A percentile compares a stretch with the other conserved stretches of the same genome.
Conservation (phyloP, 2,888 invertebrate species). For the Dorcus parallelipipedus region DNA sequence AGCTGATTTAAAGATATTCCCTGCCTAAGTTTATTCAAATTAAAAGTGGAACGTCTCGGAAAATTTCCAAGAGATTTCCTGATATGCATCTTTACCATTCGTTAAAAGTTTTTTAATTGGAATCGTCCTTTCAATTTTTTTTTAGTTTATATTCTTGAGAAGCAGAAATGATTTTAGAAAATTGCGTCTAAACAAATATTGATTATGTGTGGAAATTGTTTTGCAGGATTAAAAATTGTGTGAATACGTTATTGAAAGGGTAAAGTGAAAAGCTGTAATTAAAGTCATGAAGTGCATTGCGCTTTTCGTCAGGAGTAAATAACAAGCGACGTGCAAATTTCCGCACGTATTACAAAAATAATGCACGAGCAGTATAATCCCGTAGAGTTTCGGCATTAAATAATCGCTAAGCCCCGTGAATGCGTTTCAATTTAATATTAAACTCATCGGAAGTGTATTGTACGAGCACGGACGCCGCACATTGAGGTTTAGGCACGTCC, state of each 20-base stretch:
- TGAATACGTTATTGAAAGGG: background rate
- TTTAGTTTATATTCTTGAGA: too few species aligned
- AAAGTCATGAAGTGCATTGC: background rate
- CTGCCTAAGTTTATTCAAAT: too few species aligned
- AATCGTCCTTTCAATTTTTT: too few species aligned
- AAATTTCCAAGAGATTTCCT: too few species aligned
- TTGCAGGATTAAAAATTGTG: background rate
- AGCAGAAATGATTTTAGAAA: too few species aligned
- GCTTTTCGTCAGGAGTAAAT: background rate
- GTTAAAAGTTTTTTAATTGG: too few species aligned
- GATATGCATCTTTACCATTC: too few species aligned
- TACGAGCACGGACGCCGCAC: slow-evolving; percentile 26
- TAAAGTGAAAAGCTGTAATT: background rate
- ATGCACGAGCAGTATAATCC: slow-evolving; percentile 10
- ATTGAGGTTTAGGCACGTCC: slow-evolving; percentile 36
- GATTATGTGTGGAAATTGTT: too few species aligned
- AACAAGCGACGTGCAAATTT: background rate
- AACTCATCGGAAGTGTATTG: slow-evolving; percentile 39
- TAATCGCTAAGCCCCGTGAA: slow-evolving; percentile 33
- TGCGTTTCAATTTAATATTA: slow-evolving; percentile 40
- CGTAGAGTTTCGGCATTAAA: slow-evolving; percentile 31
- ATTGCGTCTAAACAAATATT: too few species aligned
- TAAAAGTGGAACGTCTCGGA: too few species aligned
- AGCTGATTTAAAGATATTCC: too few species aligned
- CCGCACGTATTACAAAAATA: background rate